These are phyloP conservation scores for Linhomoeus sp. DNA, from an alignment of 2,888 invertebrate genomes.

Conservation along the genomic window DNA sequence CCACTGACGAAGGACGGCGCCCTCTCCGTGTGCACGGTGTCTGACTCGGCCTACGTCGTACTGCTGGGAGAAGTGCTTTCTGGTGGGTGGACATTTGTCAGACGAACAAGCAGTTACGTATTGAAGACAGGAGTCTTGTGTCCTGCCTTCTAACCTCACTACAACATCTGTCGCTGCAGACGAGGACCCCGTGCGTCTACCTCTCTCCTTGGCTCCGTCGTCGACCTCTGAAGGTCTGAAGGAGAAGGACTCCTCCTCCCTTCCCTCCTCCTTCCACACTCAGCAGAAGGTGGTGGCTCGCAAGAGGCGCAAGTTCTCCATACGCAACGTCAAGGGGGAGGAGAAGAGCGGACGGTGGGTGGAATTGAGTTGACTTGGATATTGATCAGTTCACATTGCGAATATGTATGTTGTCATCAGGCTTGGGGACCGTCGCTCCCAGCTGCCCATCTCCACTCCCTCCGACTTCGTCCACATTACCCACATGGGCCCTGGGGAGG, in stretches of 20 bases:
- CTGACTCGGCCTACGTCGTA: conserved; percentile 59
- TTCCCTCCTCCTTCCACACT: neutral
- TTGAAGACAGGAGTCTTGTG: no score
- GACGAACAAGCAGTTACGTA: no score
- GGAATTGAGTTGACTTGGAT: no score
- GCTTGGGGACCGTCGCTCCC: conserved; percentile 17
- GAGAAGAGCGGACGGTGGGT: conserved; percentile 3
- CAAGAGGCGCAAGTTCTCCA: conserved; percentile 10
- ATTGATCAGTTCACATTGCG: no score
- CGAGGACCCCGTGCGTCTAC: conserved; percentile 30
- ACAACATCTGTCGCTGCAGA: no score
- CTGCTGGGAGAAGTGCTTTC: conserved; percentile 57
- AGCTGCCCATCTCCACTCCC: conserved; percentile 61
- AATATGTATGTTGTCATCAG: no score
- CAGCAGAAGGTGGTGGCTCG: no score
- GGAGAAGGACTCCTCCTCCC: neutral
- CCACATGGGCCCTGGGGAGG: conserved; percentile 94
- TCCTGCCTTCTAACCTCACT: no score
- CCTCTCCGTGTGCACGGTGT: conserved; percentile 33
- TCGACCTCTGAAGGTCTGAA: neutral
- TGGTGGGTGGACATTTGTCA: no score
- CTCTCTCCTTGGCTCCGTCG: neutral
- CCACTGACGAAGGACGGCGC: conserved; percentile 20
- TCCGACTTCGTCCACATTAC: conserved; percentile 94
- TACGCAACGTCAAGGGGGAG: conserved; percentile 10